phyloP scores from a whole-genome alignment of 2,888 invertebrate species.

The Leptopilina myrica region DNA sequence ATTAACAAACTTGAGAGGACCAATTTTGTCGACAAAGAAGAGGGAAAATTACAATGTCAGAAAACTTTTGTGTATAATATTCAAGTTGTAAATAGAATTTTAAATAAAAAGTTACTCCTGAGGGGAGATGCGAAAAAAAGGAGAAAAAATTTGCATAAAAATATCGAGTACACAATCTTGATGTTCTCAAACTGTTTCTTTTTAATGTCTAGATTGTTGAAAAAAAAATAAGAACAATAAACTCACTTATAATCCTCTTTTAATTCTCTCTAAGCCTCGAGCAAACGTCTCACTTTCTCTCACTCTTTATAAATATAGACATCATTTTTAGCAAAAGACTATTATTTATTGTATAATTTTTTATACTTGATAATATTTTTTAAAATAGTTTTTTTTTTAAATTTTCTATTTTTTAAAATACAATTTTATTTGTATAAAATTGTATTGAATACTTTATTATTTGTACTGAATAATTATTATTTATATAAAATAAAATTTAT shows the following conservation, averaged over 20 bases:
- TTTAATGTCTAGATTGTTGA: slow-evolving; percentile 52
- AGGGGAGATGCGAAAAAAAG: too few relatives aligned
- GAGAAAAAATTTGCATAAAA: slow-evolving; percentile 43
- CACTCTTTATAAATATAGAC: slow-evolving; percentile 48
- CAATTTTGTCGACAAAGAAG: not conserved
- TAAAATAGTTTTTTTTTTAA: too few relatives aligned
- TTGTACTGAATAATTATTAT: too few relatives aligned
- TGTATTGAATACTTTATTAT: too few relatives aligned
- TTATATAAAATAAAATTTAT: too few relatives aligned
- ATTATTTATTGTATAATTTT: too few relatives aligned
- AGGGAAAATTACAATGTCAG: not conserved
- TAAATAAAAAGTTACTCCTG: not conserved
- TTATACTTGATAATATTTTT: too few relatives aligned
- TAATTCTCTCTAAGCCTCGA: slow-evolving; percentile 59
- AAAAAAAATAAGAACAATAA: slow-evolving; percentile 52
- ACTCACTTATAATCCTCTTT: slow-evolving; percentile 59
- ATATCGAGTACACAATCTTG: slow-evolving; percentile 47
- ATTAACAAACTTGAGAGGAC: too few relatives aligned
- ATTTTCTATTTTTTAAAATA: too few relatives aligned
- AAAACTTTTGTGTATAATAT: not conserved
- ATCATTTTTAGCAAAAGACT: slow-evolving; percentile 17
- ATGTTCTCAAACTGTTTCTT: slow-evolving; percentile 50
- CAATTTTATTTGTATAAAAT: too few relatives aligned
- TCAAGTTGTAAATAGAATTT: slow-evolving; percentile 23
- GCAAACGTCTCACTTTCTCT: slow-evolving; percentile 54